Percentiles rank a stretch among this genome's conserved stretches.
phyloP scores from a whole-genome alignment of 2,797 vertebrate genomes.

The Chromis chromis region DNA sequence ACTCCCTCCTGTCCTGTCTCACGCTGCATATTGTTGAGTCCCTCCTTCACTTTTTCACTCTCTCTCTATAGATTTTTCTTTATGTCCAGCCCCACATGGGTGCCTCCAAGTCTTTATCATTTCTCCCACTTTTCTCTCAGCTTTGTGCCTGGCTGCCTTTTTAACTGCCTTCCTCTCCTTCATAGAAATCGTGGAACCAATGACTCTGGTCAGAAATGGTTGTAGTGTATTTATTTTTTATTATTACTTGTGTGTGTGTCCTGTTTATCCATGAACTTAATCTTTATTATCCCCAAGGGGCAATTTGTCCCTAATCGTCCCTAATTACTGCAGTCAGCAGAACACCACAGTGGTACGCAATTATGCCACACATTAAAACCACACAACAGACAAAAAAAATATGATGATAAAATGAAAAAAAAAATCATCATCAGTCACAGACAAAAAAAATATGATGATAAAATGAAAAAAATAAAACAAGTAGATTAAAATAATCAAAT shows the following conservation, averaged over 20 bases:
- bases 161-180: conserved; percentile 20
- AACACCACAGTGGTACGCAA: too few species aligned
- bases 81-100: conserved; percentile 31
- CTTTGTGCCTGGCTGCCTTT: conserved; percentile 51
- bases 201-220: background rate
- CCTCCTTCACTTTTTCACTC: conserved; percentile 33
- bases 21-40: conserved; percentile 34
- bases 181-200: background rate
- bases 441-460: too few species aligned
- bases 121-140: conserved; percentile 14
- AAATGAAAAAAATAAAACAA: too few species aligned
- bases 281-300: too few species aligned
- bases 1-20: conserved; percentile 63
- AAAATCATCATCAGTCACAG: too few species aligned
- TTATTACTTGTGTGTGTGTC: background rate
- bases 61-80: conserved; percentile 34
- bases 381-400: too few species aligned
- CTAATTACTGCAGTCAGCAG: too few species aligned
- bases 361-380: too few species aligned
- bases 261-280: background rate
- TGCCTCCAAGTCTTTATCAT: conserved; percentile 30
- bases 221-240: background rate
- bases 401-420: too few species aligned
- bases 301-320: too few species aligned
- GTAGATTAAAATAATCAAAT: too few species aligned